phyloP scores from a whole-genome alignment of 1,140 invertebrate species.

The Eupristina koningsbergeri region DNA sequence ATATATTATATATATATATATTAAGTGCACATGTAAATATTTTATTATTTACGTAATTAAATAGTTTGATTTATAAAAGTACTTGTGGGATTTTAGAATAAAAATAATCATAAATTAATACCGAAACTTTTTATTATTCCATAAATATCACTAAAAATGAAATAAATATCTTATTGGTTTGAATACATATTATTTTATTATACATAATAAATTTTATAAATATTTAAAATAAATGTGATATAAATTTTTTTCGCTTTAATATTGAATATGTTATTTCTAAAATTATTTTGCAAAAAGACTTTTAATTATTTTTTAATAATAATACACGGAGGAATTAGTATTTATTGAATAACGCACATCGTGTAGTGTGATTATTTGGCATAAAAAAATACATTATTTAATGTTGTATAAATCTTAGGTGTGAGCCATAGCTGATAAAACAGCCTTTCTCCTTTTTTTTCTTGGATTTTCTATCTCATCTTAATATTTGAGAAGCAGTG shows the following conservation, averaged over 20 bases:
- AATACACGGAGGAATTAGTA: background rate
- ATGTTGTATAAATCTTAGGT: slow-evolving; percentile 44
- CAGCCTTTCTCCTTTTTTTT: background rate
- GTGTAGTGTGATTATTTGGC: background rate
- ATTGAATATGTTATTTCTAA: background rate
- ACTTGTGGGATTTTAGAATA: no score
- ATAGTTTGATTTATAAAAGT: no score
- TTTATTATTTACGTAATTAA: no score
- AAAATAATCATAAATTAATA: no score
- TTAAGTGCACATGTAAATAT: no score
- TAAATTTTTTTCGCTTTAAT: background rate
- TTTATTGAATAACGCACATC: background rate
- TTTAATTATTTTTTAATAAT: background rate
- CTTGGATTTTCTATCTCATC: background rate
- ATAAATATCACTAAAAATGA: background rate
- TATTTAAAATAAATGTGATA: background rate
- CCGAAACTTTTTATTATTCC: background rate
- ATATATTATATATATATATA: no score
- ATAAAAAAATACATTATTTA: slow-evolving; percentile 50
- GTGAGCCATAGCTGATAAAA: slow-evolving; percentile 32
- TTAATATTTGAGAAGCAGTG: slow-evolving; percentile 26
- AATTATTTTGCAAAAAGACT: background rate
- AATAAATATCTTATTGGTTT: background rate
- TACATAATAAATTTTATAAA: background rate
- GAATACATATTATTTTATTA: background rate